phyloP scores from a whole-genome alignment of 2,113 vertebrate species.

The Onychorhynchus coronatus region DNA sequence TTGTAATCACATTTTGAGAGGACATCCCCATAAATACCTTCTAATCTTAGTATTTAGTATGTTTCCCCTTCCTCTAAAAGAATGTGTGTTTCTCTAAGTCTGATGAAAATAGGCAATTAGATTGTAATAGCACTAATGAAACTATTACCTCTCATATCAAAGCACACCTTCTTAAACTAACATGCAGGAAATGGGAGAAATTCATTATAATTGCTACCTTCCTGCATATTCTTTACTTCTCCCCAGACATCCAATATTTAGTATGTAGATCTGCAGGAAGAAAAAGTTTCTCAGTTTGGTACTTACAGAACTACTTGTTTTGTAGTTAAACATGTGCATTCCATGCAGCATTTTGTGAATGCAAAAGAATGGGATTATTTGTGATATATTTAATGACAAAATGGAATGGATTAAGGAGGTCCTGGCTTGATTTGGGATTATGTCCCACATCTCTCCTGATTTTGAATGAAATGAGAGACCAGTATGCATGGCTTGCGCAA shows the following conservation, averaged over 20 bases:
- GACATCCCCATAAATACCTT: not conserved
- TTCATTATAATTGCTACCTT: not conserved
- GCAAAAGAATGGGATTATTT: not conserved
- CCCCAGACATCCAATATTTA: not conserved
- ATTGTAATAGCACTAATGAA: not conserved
- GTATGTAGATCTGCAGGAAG: not conserved
- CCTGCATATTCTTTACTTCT: not conserved
- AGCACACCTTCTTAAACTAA: not conserved
- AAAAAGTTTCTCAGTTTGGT: not conserved
- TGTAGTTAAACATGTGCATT: not conserved
- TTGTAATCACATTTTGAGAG: not conserved
- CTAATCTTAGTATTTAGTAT: not conserved
- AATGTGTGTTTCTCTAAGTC: not conserved
- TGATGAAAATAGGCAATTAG: not conserved
- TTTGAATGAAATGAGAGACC: not conserved
- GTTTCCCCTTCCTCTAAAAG: not conserved
- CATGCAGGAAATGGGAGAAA: not conserved
- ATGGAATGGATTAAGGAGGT: not conserved
- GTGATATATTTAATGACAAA: not conserved
- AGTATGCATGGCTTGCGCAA: not conserved
- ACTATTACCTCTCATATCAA: not conserved
- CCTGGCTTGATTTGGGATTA: not conserved
- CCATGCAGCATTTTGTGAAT: accelerated
- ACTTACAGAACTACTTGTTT: not conserved
- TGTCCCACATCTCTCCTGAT: not conserved